A percentile compares a stretch with the other conserved stretches of the same genome.
Evolutionary conservation across 2,797 vertebrate species (phyloP).

Genomic region (Falco novaeseelandiae): DNA sequence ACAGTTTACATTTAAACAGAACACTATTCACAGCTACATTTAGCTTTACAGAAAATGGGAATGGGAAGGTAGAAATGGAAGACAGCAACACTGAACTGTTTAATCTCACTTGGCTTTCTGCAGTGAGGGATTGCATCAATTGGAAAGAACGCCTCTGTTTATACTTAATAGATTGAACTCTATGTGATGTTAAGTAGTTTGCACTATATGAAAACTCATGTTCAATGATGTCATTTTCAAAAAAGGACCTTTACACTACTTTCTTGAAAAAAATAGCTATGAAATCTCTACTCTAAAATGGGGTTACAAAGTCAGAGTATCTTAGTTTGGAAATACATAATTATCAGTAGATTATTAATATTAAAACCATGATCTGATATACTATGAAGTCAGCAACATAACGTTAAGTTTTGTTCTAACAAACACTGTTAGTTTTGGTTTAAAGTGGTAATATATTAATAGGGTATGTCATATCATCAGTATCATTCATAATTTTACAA

Average conservation of each 20-base stretch:
- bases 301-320: background rate
- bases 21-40: background rate
- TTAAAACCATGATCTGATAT: background rate
- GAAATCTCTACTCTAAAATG: background rate
- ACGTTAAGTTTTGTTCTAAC: background rate
- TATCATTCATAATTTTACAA: background rate
- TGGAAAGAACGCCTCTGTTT: background rate
- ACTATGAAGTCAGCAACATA: background rate
- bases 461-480: background rate
- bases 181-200: background rate
- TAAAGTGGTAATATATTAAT: background rate
- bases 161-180: background rate
- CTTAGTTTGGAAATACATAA: background rate
- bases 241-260: background rate
- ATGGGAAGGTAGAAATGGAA: background rate
- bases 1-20: slow-evolving; percentile 9
- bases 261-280: background rate
- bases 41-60: background rate
- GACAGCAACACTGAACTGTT: background rate
- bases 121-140: background rate
- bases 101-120: background rate
- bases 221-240: background rate
- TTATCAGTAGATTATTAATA: background rate
- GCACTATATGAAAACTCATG: background rate
- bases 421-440: background rate